Evolutionary conservation across 1,140 invertebrate genomes (phyloP).

Genomic region (Agrypnia vestita): DNA sequence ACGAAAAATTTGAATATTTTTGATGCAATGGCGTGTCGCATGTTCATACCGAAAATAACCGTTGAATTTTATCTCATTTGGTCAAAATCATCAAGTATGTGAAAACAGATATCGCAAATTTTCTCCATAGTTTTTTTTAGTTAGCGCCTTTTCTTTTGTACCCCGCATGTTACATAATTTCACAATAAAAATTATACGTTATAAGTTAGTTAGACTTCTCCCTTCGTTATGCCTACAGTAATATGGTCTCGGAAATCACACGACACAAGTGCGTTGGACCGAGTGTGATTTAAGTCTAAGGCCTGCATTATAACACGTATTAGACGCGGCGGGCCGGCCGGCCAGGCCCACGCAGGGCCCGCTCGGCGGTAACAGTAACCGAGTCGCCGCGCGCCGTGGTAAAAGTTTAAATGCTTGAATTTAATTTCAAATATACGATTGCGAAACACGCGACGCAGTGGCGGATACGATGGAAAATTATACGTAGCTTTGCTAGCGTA

Average conservation of each 20-base stretch:
- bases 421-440: constrained; percentile 58
- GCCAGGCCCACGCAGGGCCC: background rate
- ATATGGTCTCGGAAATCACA: background rate
- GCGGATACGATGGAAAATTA: constrained; percentile 47
- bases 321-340: constrained; percentile 16
- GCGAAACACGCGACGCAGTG: constrained; percentile 47
- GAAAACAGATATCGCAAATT: too few species aligned
- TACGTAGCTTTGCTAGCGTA: background rate
- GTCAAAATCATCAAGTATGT: too few species aligned
- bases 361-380: background rate
- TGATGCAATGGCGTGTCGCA: too few species aligned
- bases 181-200: too few species aligned
- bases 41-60: too few species aligned
- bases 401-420: constrained; percentile 51
- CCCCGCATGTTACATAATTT: too few species aligned
- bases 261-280: constrained; percentile 27
- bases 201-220: background rate
- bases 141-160: too few species aligned
- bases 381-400: constrained; percentile 38
- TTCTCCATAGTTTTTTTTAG: too few species aligned
- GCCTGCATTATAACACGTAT: constrained; percentile 39
- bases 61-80: too few species aligned
- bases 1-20: too few species aligned
- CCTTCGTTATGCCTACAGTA: background rate
- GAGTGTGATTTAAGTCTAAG: constrained; percentile 36